phyloP scores from a whole-genome alignment of 2,797 vertebrate species.

The Phaenicophaeus curvirostris region DNA sequence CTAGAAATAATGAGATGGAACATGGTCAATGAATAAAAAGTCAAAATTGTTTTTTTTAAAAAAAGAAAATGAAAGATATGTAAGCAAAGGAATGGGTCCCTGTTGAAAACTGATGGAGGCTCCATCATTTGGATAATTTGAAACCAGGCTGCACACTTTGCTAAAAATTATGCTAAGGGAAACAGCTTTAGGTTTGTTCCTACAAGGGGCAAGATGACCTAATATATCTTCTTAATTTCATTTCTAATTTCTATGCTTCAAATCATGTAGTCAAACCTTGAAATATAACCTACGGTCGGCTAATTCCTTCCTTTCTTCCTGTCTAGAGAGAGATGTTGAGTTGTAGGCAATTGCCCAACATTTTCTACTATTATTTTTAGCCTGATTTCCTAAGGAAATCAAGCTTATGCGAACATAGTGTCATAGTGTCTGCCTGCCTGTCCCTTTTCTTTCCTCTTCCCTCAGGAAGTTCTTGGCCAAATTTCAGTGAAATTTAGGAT shows the following conservation, averaged over 20 bases:
- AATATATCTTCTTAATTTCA: slow-evolving; percentile 67
- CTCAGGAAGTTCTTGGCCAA: slow-evolving; percentile 47
- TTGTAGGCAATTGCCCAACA: slow-evolving; percentile 38
- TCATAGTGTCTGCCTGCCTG: neutral
- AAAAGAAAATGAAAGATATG: neutral
- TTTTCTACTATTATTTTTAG: slow-evolving; percentile 60
- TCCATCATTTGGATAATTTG: slow-evolving; percentile 48
- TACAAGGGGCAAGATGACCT: neutral
- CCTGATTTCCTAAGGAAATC: slow-evolving; percentile 59
- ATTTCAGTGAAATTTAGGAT: neutral
- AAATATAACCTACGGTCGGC: slow-evolving; percentile 45
- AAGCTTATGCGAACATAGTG: slow-evolving; percentile 21
- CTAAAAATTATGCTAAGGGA: slow-evolving; percentile 4
- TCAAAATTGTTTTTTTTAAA: neutral
- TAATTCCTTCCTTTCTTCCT: slow-evolving; percentile 65
- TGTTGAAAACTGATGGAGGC: slow-evolving; percentile 55
- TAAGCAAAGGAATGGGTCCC: slow-evolving; percentile 14
- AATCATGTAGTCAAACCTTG: slow-evolving; percentile 53
- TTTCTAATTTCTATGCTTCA: slow-evolving; percentile 61
- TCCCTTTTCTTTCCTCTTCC: slow-evolving; percentile 39
- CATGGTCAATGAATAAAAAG: neutral
- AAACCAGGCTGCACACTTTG: neutral
- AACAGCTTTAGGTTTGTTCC: slow-evolving; percentile 38
- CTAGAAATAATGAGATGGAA: slow-evolving; percentile 29
- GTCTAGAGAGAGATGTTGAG: slow-evolving; percentile 61